Evolutionary conservation across 2,888 invertebrate genomes (phyloP).

Genomic region (Ormyrus nitidulus): DNA sequence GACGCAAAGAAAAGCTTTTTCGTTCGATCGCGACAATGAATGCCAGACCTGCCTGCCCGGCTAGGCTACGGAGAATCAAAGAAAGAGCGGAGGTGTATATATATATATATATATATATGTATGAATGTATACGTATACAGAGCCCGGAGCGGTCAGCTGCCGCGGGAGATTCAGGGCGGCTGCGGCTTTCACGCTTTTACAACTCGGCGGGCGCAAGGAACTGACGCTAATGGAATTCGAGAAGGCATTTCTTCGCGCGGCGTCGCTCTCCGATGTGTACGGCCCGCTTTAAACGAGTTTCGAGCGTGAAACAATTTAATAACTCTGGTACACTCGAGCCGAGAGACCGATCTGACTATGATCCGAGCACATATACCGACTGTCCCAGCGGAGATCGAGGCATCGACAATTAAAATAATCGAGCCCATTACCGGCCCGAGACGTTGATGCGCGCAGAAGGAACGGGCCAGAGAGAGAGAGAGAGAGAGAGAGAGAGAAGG

Average conservation of each 20-base stretch:
- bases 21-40: slow-evolving; percentile 31
- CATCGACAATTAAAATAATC: slow-evolving; percentile 68
- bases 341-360: no score
- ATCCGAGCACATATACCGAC: no score
- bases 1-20: slow-evolving; percentile 26
- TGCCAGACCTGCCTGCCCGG: slow-evolving; percentile 19
- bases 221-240: slow-evolving; percentile 43
- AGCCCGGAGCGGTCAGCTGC: slow-evolving; percentile 33
- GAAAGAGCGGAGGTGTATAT: slow-evolving; percentile 2
- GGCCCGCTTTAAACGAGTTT: slow-evolving; percentile 26
- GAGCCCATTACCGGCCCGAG: slow-evolving; percentile 62
- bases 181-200: slow-evolving; percentile 39
- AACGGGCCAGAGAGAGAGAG: no score
- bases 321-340: neutral
- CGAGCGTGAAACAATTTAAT: slow-evolving; percentile 18
- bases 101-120: neutral
- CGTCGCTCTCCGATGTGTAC: slow-evolving; percentile 8
- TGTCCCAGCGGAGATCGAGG: slow-evolving; percentile 10
- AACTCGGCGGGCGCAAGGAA: neutral
- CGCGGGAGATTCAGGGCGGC: slow-evolving; percentile 7
- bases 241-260: slow-evolving; percentile 24
- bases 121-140: neutral
- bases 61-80: neutral
- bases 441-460: slow-evolving; percentile 60
- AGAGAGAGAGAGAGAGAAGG: no score